These are phyloP conservation scores for Aegithalos caudatus DNA, from an alignment of 2,113 vertebrate genomes.

Conservation along the genomic window DNA sequence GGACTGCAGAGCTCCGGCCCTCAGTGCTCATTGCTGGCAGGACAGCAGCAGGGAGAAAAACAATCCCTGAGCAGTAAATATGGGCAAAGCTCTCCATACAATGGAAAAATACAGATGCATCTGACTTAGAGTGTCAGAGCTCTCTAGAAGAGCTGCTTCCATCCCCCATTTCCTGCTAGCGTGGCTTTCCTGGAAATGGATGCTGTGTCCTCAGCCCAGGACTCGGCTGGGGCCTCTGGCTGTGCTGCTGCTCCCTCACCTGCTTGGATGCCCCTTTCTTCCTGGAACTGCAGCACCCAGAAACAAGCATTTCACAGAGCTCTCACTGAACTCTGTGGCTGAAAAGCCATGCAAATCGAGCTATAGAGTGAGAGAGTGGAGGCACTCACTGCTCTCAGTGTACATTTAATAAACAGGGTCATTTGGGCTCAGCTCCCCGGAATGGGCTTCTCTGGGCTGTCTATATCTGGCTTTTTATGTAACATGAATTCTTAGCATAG, in stretches of 20 bases:
- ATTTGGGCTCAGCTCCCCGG: background rate
- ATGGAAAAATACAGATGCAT: constrained; percentile 47
- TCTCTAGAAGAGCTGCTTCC: background rate
- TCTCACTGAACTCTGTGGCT: background rate
- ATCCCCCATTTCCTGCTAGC: constrained; percentile 13
- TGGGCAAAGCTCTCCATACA: background rate
- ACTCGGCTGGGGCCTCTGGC: background rate
- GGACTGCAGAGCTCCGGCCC: background rate
- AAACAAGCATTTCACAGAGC: background rate
- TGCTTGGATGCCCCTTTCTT: constrained; percentile 6
- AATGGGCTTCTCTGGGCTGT: background rate
- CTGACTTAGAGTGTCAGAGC: background rate
- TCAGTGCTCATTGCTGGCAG: constrained; percentile 17
- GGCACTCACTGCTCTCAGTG: background rate
- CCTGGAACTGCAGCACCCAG: background rate
- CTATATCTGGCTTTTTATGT: background rate
- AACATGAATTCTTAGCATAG: background rate
- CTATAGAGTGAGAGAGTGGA: background rate
- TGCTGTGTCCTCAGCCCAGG: background rate
- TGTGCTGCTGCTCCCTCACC: constrained; percentile 16
- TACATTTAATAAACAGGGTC: background rate
- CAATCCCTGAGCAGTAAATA: constrained; percentile 51
- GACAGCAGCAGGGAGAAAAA: constrained; percentile 33
- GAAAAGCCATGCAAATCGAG: background rate
- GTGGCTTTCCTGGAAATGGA: constrained; percentile 28